Evolutionary conservation across 2,113 vertebrate genomes (phyloP).

Genomic region (Tyto alba): DNA sequence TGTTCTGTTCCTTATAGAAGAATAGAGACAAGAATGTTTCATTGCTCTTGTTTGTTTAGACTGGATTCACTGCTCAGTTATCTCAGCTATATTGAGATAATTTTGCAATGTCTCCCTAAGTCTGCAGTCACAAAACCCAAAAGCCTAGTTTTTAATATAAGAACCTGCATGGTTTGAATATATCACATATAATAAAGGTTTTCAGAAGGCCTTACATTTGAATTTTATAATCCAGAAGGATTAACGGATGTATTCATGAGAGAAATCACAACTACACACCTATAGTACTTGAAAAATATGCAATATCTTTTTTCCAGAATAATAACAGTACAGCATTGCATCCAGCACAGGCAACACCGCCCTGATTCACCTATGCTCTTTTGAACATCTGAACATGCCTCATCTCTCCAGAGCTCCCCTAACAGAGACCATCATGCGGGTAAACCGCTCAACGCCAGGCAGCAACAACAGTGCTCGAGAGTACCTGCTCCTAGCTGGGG

Average conservation of each 20-base stretch:
- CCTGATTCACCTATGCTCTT: background rate
- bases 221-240: background rate
- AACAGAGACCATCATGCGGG: background rate
- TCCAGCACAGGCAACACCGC: background rate
- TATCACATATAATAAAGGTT: background rate
- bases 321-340: background rate
- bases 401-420: background rate
- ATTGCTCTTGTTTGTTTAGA: background rate
- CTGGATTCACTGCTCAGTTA: background rate
- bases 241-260: background rate
- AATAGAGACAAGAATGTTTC: background rate
- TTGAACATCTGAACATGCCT: background rate
- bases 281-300: rapidly evolving
- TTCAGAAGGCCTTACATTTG: background rate
- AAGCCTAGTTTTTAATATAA: background rate
- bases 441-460: background rate
- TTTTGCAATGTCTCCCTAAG: background rate
- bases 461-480: background rate
- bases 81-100: too few species aligned
- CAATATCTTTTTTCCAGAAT: background rate
- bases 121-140: background rate
- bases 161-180: background rate
- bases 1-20: background rate
- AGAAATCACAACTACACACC: background rate
- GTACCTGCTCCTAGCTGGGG: background rate